Evolutionary conservation across 2,797 vertebrate species (phyloP).

Genomic region (Spea hammondii): DNA sequence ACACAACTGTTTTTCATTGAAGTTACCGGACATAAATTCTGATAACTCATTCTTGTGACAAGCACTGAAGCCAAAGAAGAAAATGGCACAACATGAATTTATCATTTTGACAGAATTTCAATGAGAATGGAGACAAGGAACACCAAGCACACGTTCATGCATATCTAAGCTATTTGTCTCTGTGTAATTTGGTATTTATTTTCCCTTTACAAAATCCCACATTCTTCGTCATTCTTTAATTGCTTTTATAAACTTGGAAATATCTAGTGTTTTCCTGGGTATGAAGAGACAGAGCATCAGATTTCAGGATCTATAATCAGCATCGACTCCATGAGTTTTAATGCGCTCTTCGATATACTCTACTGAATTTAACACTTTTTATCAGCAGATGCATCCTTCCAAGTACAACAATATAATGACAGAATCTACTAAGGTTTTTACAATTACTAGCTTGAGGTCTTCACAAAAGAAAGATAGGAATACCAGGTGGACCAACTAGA

Average conservation of each 20-base stretch:
- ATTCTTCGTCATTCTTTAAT: constrained; percentile 49
- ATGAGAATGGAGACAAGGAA: constrained; percentile 41
- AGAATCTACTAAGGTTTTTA: no score
- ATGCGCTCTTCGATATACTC: no score
- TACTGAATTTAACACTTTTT: no score
- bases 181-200: constrained; percentile 50
- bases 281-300: constrained; percentile 5
- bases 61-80: constrained; percentile 36
- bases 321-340: neutral
- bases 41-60: constrained; percentile 43
- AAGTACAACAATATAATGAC: no score
- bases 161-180: constrained; percentile 54
- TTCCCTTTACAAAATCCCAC: constrained; percentile 39
- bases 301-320: constrained; percentile 15
- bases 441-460: no score
- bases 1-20: constrained; percentile 42
- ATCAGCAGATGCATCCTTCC: no score
- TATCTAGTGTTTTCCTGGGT: constrained; percentile 18
- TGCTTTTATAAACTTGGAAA: constrained; percentile 42
- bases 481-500: no score
- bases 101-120: constrained; percentile 53
- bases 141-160: constrained; percentile 51
- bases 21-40: neutral
- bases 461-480: no score
- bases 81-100: constrained; percentile 51